Evolutionary conservation across 2,888 invertebrate species (phyloP).

Genomic region (Hypomecis punctinalis): DNA sequence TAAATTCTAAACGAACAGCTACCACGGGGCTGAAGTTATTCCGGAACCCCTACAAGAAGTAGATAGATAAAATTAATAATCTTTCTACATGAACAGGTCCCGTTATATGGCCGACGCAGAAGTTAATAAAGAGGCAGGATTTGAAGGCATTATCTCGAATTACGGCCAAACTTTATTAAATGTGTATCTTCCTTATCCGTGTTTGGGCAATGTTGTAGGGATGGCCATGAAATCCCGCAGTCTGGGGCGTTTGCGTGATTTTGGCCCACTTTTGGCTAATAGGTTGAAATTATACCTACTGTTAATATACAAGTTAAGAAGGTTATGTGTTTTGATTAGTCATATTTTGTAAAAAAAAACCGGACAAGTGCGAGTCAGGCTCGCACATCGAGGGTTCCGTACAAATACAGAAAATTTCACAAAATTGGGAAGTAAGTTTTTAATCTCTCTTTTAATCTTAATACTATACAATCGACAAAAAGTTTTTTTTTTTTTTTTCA

Average conservation of each 20-base stretch:
- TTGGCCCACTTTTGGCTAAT: neutral
- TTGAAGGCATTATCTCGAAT: constrained; percentile 50
- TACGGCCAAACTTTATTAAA: constrained; percentile 51
- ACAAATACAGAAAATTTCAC: too few species aligned
- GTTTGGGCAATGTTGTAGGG: constrained; percentile 27
- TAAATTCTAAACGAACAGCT: constrained; percentile 7
- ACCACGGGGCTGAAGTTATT: constrained; percentile 7
- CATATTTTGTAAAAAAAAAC: too few species aligned
- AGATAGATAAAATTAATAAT: constrained; percentile 33
- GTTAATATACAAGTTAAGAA: too few species aligned
- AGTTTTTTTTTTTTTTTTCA: too few species aligned
- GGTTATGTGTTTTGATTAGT: too few species aligned
- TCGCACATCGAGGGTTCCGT: too few species aligned
- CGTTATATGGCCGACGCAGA: constrained; percentile 37
- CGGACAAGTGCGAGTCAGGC: too few species aligned
- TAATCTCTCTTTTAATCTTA: too few species aligned
- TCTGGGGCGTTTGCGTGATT: constrained; percentile 7
- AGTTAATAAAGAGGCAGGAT: constrained; percentile 52
- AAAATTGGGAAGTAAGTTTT: too few species aligned
- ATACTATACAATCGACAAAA: too few species aligned
- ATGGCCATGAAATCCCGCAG: constrained; percentile 12
- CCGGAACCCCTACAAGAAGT: constrained; percentile 2
- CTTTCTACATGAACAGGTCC: constrained; percentile 23
- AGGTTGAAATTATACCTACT: neutral
- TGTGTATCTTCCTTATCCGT: constrained; percentile 38